Conservation (phyloP, 1,140 invertebrate genomes). For the Drosophila kurseongensis region DNA sequence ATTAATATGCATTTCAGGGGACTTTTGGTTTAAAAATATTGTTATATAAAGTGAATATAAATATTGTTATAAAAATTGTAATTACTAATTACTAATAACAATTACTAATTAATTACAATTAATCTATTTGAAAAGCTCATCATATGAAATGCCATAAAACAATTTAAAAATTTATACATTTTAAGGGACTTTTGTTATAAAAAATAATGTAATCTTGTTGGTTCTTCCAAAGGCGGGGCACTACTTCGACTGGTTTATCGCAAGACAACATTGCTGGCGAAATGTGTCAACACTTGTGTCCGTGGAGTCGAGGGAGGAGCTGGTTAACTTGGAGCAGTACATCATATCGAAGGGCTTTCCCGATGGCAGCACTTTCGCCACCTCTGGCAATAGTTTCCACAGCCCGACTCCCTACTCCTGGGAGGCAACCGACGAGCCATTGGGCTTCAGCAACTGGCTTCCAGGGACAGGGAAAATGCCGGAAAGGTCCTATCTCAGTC, state of each 20-base stretch:
- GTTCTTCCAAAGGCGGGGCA: background rate
- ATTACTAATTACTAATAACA: no score
- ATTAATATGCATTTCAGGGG: no score
- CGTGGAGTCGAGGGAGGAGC: conserved; percentile 8
- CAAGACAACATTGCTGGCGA: conserved; percentile 27
- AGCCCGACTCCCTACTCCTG: conserved; percentile 21
- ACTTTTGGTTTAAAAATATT: no score
- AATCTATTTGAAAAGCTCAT: no score
- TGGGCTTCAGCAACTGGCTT: conserved; percentile 42
- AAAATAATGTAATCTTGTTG: background rate
- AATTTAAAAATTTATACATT: no score
- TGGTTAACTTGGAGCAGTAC: conserved; percentile 25
- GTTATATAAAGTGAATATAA: no score
- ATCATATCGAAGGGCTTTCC: conserved; percentile 13
- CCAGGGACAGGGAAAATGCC: background rate
- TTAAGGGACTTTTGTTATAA: no score
- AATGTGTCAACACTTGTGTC: conserved; percentile 21
- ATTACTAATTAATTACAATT: no score
- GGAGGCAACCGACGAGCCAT: background rate
- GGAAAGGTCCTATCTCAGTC: conserved; percentile 16
- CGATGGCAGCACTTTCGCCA: conserved; percentile 53
- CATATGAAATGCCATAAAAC: no score
- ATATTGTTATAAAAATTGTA: no score
- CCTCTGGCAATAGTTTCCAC: conserved; percentile 44
- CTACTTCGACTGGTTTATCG: conserved; percentile 44